Base-by-base conservation (phyloP, 2,888 invertebrate genomes). In the Drosophila nigricruria region DNA sequence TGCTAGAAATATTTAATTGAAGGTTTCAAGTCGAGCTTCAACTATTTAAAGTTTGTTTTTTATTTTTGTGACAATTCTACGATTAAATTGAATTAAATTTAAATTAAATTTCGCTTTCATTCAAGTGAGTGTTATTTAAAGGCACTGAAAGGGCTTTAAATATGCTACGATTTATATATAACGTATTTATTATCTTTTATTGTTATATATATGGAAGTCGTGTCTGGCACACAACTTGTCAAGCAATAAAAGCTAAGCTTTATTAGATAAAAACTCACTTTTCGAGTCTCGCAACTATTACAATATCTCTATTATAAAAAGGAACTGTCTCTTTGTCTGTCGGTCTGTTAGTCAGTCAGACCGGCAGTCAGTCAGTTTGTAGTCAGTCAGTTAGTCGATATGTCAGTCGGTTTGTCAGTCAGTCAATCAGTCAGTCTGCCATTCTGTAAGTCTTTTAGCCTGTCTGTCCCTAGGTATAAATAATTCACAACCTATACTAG, bases 11-110 rank as follows among this genome's bases (percentile, higher is more conserved):
- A 47, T 6, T 47, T 18, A 27, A 47, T 27, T 47, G 27, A 47
- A 30, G 47, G 47, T 16, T 18, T 49, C 4, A 49, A 18, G 18
- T 5, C 10, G 47, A 5, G 16, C 12, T 30, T 47, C 3, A 23
- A 14, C 16, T 50, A 20, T 50, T 42, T 27, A 20, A 25, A 16
- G 23, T 25, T 4, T 61, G n/a, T n/a, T 1, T 25, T 14, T 12
- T 14, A 25, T 34, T 77, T 53, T 77, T 58, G 57, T 49, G 49
- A 61, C 40, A 43, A 34, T 47, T 58, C 10, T 30, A 10, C 2
- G 9, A 30, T 56, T 43, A 38, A 43, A 63, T 49, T 30, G 18
- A 49, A 30, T 49, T 49, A 8, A 49, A 30, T 49, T 56, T 76
- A 0, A 50, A 5, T 50, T 50, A 9, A 34, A 20, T 23, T 23